Evolutionary conservation across 2,888 invertebrate species (phyloP), one percentile per base, ranked within the genome.

Genomic region (Epistrophe eligans): DNA sequence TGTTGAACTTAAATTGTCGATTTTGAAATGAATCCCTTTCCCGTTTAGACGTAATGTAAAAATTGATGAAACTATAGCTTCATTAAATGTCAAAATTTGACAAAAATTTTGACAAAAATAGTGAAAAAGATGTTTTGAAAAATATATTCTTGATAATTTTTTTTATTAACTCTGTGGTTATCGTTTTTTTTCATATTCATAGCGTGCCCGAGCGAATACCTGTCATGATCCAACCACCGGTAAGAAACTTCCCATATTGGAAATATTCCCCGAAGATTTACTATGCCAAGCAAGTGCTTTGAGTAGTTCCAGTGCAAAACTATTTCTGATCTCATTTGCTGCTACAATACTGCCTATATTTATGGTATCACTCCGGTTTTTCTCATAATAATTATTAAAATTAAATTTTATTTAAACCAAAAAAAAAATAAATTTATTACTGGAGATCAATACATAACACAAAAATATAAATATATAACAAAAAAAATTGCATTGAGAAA

Each of bases 241-340:
- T 24, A 94, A 94, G 7, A 94, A 94, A 83, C 93, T 95, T 85
- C 95, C 96, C 6, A 95, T 97, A 82, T 94, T 97, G 70, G 95
- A 96, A 90, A 94, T 97, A 70, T 95, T 96, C 76, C 96, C 96
- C 4, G 97, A 97, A 92, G 96, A 96, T 91, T 95, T 97, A 89
- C 95, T 96, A 88, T 98, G 97, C 92, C 97, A 97, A 93, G 97
- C 97, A 71, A 97, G 97, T 90, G 97, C 97, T 0, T 94, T 98
- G 79, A 97, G 97, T 90, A 95, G 95, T 89, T 95, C 95, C n/a
- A 91, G 92, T 89, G 95, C 91, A 67, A 91, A 91, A 17, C 88
- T 92, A 43, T 92, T 92, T 81, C 89, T 92, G 43, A 87, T 92
- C 32, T 92, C 92, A 32, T 92, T 92, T 81, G 90, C 90, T 77